phyloP scores from a whole-genome alignment of 1,140 invertebrate genomes.

The Glossosoma conforme region DNA sequence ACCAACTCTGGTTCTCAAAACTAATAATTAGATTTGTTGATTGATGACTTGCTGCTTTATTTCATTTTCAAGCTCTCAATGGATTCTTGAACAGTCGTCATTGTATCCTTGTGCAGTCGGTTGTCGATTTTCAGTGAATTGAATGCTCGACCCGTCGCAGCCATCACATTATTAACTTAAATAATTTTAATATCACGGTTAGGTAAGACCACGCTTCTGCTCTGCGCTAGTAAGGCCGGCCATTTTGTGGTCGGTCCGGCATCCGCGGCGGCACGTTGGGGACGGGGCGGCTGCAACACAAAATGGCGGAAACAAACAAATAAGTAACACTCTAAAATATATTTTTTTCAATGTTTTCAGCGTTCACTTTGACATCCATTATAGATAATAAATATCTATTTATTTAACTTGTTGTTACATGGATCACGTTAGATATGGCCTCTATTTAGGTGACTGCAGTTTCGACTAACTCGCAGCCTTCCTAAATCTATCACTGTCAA shows the following conservation, averaged over 20 bases:
- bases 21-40: background rate
- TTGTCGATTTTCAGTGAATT: background rate
- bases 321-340: background rate
- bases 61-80: background rate
- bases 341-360: background rate
- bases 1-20: too few species aligned
- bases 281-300: constrained; percentile 39
- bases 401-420: too few species aligned
- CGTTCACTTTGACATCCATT: background rate
- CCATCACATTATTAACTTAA: constrained; percentile 6
- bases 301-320: background rate
- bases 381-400: background rate
- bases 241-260: constrained; percentile 50
- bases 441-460: too few species aligned
- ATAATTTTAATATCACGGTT: constrained; percentile 21
- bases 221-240: constrained; percentile 35
- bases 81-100: background rate
- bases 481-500: too few species aligned
- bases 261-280: constrained; percentile 46
- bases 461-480: too few species aligned
- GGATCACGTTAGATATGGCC: too few species aligned
- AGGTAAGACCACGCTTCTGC: constrained; percentile 3
- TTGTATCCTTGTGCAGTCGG: background rate
- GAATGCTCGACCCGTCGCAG: too few species aligned
- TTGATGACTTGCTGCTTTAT: background rate